These are phyloP conservation scores for Proisotoma minuta DNA, from an alignment of 2,888 invertebrate genomes.

Conservation along the genomic window DNA sequence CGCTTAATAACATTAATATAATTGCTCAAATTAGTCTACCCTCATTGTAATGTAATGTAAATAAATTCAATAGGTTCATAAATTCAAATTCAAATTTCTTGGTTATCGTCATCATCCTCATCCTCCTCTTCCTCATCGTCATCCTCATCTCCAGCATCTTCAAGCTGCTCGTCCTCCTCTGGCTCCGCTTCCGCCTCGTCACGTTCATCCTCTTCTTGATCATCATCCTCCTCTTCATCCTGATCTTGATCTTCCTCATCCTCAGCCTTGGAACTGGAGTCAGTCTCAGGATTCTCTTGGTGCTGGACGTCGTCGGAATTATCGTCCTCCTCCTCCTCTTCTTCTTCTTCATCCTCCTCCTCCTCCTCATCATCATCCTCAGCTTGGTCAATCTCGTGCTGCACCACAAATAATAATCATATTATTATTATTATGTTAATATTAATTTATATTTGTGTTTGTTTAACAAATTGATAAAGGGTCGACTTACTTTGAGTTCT, in stretches of 20 bases:
- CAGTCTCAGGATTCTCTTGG: neutral
- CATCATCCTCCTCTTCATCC: constrained; percentile 26
- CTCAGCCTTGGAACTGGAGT: neutral
- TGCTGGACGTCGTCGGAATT: constrained; percentile 16
- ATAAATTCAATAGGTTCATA: too few species aligned
- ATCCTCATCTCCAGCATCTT: constrained; percentile 6
- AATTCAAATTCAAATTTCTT: too few species aligned
- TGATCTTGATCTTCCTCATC: constrained; percentile 16
- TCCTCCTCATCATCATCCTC: constrained; percentile 14
- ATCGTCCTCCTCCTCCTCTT: constrained; percentile 18
- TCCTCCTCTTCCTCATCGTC: constrained; percentile 16
- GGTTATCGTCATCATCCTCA: constrained; percentile 14
- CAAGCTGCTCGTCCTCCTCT: constrained; percentile 14
- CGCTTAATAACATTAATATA: too few species aligned
- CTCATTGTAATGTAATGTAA: too few species aligned
- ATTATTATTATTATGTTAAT: too few species aligned
- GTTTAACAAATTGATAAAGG: too few species aligned
- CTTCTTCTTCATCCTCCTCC: neutral
- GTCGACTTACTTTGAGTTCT: too few species aligned
- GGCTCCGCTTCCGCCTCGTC: neutral
- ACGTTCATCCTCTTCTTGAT: constrained; percentile 26
- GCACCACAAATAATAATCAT: too few species aligned
- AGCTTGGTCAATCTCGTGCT: neutral
- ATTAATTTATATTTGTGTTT: too few species aligned
- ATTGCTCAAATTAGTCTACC: too few species aligned